Conservation (phyloP, 2,888 invertebrate genomes). For the Cantharis rufa region DNA sequence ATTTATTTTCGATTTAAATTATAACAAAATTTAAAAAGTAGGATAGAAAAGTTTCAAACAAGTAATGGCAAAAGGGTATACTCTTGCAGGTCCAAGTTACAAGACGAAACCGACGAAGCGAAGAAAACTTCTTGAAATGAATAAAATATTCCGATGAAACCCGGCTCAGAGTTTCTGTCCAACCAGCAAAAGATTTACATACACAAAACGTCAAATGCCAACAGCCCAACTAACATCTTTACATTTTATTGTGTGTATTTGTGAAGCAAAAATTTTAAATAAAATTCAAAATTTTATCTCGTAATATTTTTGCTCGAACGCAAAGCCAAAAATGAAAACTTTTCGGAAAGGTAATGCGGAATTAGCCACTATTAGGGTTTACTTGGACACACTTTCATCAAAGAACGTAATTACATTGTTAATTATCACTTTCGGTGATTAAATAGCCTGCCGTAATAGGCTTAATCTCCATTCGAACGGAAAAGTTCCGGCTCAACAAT, state of each 20-base stretch:
- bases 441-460: neutral
- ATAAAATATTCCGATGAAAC: conserved; percentile 42
- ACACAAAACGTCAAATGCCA: conserved; percentile 41
- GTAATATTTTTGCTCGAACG: neutral
- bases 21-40: conserved; percentile 11
- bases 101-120: conserved; percentile 33
- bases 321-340: no score
- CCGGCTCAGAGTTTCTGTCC: conserved; percentile 33
- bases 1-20: conserved; percentile 42
- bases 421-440: neutral
- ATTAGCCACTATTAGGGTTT: neutral
- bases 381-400: neutral
- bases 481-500: neutral
- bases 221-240: conserved; percentile 37
- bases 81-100: conserved; percentile 14
- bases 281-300: neutral
- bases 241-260: conserved; percentile 2
- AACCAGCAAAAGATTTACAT: conserved; percentile 40
- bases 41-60: conserved; percentile 31
- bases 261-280: neutral
- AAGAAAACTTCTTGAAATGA: conserved; percentile 38
- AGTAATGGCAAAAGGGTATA: conserved; percentile 24
- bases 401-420: neutral
- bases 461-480: neutral
- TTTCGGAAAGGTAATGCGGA: no score